Evolutionary conservation across 2,888 invertebrate genomes (phyloP), one percentile per base, ranked within the genome.

Genomic region (Venusia cambrica): DNA sequence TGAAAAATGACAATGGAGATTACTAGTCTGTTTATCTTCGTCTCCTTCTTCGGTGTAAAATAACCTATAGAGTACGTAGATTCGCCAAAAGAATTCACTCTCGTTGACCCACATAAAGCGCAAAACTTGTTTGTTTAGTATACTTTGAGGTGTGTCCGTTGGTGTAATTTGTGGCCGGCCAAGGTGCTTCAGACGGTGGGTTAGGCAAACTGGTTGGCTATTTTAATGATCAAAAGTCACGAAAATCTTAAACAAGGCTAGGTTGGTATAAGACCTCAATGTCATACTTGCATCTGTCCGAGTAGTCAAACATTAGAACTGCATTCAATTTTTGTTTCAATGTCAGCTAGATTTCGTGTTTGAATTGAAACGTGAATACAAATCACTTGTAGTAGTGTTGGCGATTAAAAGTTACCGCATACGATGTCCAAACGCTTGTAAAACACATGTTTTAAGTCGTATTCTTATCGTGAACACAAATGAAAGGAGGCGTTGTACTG

Each of bases 61-160:
- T n/a, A n/a, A n/a, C n/a, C n/a, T n/a, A n/a, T n/a, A n/a, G n/a
- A n/a, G n/a, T n/a, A n/a, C n/a, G n/a, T n/a, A n/a, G n/a, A n/a
- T n/a, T n/a, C n/a, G n/a, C n/a, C n/a, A 21, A 5, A 33, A 39
- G 5, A 18, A 20, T 28, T 29, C 7, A 25, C 19, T 14, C 19
- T 29, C 11, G 14, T 11, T 38, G 29, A 24, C 39, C 45, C 38
- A 44, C 29, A 32, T 12, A 38, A 39, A 33, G 29, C 21, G 29
- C 29, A 32, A 38, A 45, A 37, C 33, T 29, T 28, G 26, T 36
- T 41, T 19, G 8, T 29, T 32, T 29, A 33, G 8, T 16, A 27
- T 15, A 31, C 27, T 21, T 35, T 20, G 20, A 40, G 31, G 34
- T 35, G 39, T 40, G 34, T 26, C 22, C 6, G 21, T 26, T 20